Evolutionary conservation across 2,113 vertebrate species (phyloP).

Genomic region (Ophiodon elongatus): DNA sequence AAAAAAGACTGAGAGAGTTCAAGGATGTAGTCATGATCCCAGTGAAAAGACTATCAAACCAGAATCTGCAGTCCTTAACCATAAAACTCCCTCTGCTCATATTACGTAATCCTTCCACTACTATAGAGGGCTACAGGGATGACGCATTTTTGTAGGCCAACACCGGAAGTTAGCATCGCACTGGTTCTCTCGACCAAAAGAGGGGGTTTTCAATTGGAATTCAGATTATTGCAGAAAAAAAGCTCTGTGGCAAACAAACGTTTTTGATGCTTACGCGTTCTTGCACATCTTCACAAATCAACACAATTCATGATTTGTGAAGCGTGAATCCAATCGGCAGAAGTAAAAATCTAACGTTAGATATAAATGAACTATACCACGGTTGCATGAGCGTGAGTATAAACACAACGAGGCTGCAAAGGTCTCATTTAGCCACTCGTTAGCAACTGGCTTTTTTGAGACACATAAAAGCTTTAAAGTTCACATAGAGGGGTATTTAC

Average conservation of each 20-base stretch:
- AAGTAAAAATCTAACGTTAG: no score
- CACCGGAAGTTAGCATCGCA: neutral
- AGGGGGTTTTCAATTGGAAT: neutral
- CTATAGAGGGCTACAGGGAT: slow-evolving; percentile 1
- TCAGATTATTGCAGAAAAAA: neutral
- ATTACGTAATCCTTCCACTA: slow-evolving; percentile 65
- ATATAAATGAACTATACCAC: no score
- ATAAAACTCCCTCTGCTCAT: slow-evolving; percentile 57
- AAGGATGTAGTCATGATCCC: slow-evolving; percentile 61
- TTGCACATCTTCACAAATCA: no score
- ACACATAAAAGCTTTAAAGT: neutral
- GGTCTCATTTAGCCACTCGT: neutral
- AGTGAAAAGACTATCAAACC: slow-evolving; percentile 62
- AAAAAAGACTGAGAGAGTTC: slow-evolving; percentile 42
- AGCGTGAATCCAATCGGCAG: no score
- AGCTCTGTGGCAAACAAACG: no score
- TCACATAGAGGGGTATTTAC: neutral
- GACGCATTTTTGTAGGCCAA: neutral
- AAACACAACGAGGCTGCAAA: no score
- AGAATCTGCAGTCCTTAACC: slow-evolving; percentile 51
- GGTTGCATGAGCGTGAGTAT: no score
- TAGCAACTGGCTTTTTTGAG: neutral
- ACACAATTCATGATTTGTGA: no score
- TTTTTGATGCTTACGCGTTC: no score
- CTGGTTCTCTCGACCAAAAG: neutral